phyloP scores from a whole-genome alignment of 2,888 invertebrate genomes.

The Clitarchus hookeri region DNA sequence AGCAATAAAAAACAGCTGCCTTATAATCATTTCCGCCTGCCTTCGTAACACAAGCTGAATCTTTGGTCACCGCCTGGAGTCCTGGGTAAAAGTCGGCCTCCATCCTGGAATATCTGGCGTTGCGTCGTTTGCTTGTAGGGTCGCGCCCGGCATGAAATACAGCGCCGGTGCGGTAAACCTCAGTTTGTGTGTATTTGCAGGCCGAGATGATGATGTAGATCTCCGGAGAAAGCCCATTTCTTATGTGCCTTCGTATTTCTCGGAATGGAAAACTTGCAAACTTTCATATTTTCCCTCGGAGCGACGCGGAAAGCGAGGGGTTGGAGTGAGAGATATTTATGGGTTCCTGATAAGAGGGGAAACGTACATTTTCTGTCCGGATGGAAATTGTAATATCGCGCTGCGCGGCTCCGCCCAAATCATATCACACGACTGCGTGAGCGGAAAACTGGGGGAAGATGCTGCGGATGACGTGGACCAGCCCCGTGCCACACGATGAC shows the following conservation, averaged over 20 bases:
- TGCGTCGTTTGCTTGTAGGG: background rate
- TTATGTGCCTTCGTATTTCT: constrained; percentile 5
- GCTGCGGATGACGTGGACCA: constrained; percentile 15
- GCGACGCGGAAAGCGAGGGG: background rate
- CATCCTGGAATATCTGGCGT: too few relatives aligned
- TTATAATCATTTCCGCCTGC: too few relatives aligned
- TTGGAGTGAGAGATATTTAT: constrained; percentile 15
- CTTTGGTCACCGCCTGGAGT: too few relatives aligned
- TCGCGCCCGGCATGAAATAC: background rate
- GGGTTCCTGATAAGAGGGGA: constrained; percentile 24
- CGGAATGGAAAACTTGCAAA: constrained; percentile 8
- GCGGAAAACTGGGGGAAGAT: constrained; percentile 26
- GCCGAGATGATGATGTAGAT: background rate
- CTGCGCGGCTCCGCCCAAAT: constrained; percentile 15
- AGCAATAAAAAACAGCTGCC: too few relatives aligned
- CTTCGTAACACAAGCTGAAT: too few relatives aligned
- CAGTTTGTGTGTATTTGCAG: background rate
- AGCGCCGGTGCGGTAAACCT: background rate
- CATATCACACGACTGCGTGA: constrained; percentile 27
- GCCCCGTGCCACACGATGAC: background rate
- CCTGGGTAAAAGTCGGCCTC: too few relatives aligned
- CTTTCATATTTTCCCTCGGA: constrained; percentile 8
- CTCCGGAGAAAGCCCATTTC: background rate
- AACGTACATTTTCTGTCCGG: constrained; percentile 23
- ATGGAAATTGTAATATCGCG: constrained; percentile 23